These are phyloP conservation scores for Callithrix jacchus DNA, from an alignment of 2,113 vertebrate species.

Conservation along the genomic window DNA sequence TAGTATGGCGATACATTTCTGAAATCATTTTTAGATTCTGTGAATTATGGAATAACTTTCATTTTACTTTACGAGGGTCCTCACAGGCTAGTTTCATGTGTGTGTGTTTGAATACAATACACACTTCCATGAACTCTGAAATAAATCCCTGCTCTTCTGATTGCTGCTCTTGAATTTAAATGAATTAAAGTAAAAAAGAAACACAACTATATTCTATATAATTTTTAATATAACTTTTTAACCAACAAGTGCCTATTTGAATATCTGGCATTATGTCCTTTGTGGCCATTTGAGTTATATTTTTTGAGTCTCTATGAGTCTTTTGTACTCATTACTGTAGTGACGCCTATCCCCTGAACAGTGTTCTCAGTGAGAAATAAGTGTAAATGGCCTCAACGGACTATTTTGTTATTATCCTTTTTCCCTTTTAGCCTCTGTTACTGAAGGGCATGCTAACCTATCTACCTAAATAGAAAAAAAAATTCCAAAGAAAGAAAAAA, in stretches of 20 bases:
- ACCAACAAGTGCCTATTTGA: background rate
- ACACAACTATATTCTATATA: background rate
- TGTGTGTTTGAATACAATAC: background rate
- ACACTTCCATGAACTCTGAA: background rate
- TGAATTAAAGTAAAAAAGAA: constrained; percentile 4
- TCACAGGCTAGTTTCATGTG: background rate
- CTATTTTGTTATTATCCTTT: background rate
- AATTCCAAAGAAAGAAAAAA: background rate
- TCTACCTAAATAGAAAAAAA: background rate
- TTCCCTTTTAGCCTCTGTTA: background rate
- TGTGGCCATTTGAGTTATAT: background rate
- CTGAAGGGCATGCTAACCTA: background rate
- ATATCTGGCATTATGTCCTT: background rate
- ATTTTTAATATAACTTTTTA: background rate
- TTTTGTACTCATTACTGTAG: background rate
- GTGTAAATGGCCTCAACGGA: background rate
- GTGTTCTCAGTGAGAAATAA: background rate
- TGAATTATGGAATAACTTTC: background rate
- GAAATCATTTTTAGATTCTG: background rate
- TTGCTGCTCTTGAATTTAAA: background rate
- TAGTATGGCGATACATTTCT: background rate
- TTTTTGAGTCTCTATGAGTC: background rate
- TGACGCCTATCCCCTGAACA: background rate
- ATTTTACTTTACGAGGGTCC: background rate
- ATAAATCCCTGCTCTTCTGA: constrained; percentile 35